Conservation (phyloP, 1,140 invertebrate species). For the Argopecten irradians region DNA sequence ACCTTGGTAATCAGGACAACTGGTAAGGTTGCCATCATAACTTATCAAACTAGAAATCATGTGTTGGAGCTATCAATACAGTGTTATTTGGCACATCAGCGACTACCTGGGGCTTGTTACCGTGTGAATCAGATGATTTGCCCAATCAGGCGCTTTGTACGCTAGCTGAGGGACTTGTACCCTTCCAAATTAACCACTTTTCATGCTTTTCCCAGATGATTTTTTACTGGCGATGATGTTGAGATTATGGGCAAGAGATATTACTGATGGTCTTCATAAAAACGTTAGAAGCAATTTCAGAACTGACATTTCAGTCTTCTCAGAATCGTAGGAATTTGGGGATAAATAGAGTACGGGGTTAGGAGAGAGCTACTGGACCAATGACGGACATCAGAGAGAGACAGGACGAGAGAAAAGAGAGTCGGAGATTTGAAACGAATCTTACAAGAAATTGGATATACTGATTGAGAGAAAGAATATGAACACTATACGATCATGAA, state of each 20-base stretch:
- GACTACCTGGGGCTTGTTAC: background rate
- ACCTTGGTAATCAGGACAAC: background rate
- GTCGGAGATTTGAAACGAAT: too few relatives aligned
- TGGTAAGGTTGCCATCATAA: background rate
- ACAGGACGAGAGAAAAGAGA: too few relatives aligned
- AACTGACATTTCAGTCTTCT: too few relatives aligned
- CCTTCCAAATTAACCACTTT: background rate
- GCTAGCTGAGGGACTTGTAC: background rate
- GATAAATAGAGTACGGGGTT: too few relatives aligned
- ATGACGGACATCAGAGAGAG: too few relatives aligned
- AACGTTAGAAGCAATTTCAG: too few relatives aligned
- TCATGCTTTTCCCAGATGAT: background rate
- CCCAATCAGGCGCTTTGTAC: background rate
- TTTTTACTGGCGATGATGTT: background rate
- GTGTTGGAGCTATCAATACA: background rate
- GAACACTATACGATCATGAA: too few relatives aligned
- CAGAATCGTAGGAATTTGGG: too few relatives aligned
- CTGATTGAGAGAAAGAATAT: too few relatives aligned
- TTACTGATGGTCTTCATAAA: background rate
- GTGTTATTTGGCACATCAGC: background rate
- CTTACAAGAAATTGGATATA: too few relatives aligned
- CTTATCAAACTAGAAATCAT: background rate
- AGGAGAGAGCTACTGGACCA: too few relatives aligned
- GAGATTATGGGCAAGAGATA: background rate
- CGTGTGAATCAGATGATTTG: background rate